Percentiles rank a stretch among this genome's conserved stretches.
These are phyloP conservation scores for Girardia tigrina DNA, from an alignment of 2,888 invertebrate genomes.

Conservation along the genomic window DNA sequence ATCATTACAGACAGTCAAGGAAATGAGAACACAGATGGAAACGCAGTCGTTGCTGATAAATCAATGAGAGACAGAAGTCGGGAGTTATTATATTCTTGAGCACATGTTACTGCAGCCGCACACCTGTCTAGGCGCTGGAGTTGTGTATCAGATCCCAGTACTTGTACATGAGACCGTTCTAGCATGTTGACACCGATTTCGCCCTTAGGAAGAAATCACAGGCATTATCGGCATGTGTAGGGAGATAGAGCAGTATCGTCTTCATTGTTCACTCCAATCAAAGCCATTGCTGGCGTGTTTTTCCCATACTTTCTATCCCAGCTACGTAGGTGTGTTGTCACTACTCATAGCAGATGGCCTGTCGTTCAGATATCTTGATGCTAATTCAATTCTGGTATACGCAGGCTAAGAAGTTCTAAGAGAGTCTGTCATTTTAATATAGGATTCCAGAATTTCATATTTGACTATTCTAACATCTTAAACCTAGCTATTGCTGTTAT, in stretches of 20 bases:
- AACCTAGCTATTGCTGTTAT: neutral
- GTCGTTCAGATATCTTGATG: constrained; percentile 20
- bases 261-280: constrained; percentile 23
- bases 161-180: constrained; percentile 13
- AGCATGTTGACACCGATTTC: constrained; percentile 16
- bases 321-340: constrained; percentile 8
- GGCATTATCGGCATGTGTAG: constrained; percentile 11
- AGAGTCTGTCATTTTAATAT: constrained; percentile 17
- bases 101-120: constrained; percentile 4
- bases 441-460: constrained; percentile 16
- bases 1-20: neutral
- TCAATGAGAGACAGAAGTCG: constrained; percentile 23
- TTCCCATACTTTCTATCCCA: neutral
- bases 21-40: constrained; percentile 19
- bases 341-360: constrained; percentile 23
- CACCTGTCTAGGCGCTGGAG: constrained; percentile 6
- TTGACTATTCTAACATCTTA: neutral
- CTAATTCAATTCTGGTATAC: constrained; percentile 20
- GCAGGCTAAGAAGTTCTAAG: constrained; percentile 23
- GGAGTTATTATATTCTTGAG: constrained; percentile 13
- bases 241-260: constrained; percentile 4
- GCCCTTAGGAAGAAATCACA: constrained; percentile 4
- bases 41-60: neutral
- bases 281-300: neutral
- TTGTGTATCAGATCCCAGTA: constrained; percentile 23